phyloP scores from a whole-genome alignment of 30 jellyfish, hydroid and myxozoan species.

The Cassiopea xamachana region DNA sequence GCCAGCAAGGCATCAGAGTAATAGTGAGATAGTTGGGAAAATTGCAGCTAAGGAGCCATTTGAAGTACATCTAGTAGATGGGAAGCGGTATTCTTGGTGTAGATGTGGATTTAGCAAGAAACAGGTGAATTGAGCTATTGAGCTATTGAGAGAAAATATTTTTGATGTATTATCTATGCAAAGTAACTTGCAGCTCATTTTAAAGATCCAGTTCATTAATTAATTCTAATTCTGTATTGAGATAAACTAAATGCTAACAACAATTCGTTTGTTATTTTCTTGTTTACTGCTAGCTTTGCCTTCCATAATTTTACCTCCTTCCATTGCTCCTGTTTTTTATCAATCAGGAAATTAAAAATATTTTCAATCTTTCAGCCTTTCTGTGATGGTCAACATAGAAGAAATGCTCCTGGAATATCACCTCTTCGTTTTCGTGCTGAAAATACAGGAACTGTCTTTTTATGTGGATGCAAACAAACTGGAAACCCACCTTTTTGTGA shows the following conservation, averaged over 20 bases:
- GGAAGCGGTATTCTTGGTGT: conserved; percentile 90
- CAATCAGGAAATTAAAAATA: background rate
- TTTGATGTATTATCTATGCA: background rate
- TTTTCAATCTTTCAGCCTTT: conserved; percentile 69
- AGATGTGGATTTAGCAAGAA: conserved; percentile 82
- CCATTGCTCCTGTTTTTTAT: too few species aligned
- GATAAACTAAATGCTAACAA: background rate
- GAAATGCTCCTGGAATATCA: conserved; percentile 62
- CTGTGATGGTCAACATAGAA: conserved; percentile 92
- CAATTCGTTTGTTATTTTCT: too few species aligned
- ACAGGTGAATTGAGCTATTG: conserved; percentile 50
- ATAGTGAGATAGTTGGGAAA: conserved; percentile 26
- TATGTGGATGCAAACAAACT: conserved; percentile 96
- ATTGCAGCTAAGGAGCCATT: conserved; percentile 82
- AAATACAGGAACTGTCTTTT: conserved; percentile 63
- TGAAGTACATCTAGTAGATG: conserved; percentile 44
- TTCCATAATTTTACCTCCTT: background rate
- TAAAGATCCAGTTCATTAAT: background rate
- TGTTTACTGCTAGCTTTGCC: background rate
- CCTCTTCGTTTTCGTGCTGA: conserved; percentile 81
- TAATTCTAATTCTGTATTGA: background rate
- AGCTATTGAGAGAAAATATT: background rate
- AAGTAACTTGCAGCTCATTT: background rate
- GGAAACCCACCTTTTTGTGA: conserved; percentile 90
- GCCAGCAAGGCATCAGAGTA: conserved; percentile 24